These are phyloP conservation scores for Sitta europaea DNA, from an alignment of 2,113 vertebrate genomes.

Conservation along the genomic window DNA sequence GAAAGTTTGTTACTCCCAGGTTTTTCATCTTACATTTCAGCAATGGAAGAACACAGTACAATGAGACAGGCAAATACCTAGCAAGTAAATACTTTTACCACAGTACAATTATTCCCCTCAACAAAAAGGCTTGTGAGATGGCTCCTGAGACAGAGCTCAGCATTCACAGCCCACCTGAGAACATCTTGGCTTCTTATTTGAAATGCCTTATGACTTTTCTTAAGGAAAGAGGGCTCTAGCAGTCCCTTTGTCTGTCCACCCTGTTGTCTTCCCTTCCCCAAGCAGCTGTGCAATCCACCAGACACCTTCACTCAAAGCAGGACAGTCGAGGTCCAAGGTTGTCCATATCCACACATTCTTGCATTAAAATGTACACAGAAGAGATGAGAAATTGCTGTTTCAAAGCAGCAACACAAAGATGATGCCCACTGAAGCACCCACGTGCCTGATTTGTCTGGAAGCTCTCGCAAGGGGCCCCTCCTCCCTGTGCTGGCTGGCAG, in stretches of 20 bases:
- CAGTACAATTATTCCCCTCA: background rate
- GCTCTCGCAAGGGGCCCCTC: background rate
- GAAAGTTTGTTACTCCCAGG: slow-evolving; percentile 14
- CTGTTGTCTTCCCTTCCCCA: background rate
- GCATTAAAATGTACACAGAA: background rate
- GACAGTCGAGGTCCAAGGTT: background rate
- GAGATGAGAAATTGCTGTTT: background rate
- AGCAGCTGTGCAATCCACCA: background rate
- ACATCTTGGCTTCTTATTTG: background rate
- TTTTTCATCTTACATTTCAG: background rate
- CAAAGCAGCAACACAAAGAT: background rate
- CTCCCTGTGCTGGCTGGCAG: rapidly evolving
- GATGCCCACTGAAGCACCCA: rapidly evolving
- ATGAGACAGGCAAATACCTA: background rate
- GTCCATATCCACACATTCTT: background rate
- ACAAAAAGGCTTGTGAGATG: background rate
- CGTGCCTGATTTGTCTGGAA: background rate
- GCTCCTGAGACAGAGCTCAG: background rate
- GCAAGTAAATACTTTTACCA: background rate
- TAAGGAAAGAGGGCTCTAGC: background rate
- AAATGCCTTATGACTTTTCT: background rate
- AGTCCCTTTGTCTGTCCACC: background rate
- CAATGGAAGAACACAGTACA: background rate
- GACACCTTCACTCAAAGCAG: background rate
- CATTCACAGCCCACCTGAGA: background rate